These are phyloP conservation scores for Zapornia atra DNA, from an alignment of 2,113 vertebrate genomes.

Conservation along the genomic window DNA sequence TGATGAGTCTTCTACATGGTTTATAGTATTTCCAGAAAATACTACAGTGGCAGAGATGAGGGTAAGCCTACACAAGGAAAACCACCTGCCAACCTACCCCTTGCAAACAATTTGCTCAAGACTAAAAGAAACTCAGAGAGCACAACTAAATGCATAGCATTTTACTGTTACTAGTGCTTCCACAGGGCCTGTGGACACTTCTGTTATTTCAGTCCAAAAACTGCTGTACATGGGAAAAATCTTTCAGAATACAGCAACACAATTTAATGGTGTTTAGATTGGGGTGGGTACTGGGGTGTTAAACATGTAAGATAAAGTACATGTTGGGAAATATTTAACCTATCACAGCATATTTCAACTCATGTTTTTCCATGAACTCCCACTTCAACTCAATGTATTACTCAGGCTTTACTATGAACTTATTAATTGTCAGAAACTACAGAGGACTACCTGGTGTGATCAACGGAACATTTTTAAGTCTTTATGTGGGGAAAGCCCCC, in stretches of 20 bases:
- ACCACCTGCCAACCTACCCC: constrained; percentile 50
- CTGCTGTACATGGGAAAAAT: constrained; percentile 51
- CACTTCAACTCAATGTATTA: constrained; percentile 36
- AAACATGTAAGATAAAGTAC: constrained; percentile 62
- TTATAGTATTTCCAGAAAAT: constrained; percentile 51
- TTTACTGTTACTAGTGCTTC: constrained; percentile 69
- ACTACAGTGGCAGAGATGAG: constrained; percentile 43
- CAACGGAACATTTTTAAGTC: constrained; percentile 62
- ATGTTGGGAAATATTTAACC: constrained; percentile 38
- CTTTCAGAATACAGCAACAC: constrained; percentile 50
- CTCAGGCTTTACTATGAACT: constrained; percentile 39
- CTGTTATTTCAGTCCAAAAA: constrained; percentile 66
- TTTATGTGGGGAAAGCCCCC: constrained; percentile 4
- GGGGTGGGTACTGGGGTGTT: constrained; percentile 18
- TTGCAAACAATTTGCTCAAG: constrained; percentile 47
- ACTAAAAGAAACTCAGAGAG: constrained; percentile 67
- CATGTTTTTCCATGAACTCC: constrained; percentile 18
- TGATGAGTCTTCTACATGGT: not conserved
- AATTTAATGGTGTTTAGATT: constrained; percentile 35
- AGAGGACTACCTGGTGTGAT: constrained; percentile 35
- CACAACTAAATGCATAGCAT: constrained; percentile 76
- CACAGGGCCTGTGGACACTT: constrained; percentile 72
- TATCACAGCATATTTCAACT: constrained; percentile 58
- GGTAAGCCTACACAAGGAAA: constrained; percentile 38
- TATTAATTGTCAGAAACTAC: constrained; percentile 57